Conservation (phyloP, 2,113 vertebrate genomes). For the Thalassarche chlororhynchos region DNA sequence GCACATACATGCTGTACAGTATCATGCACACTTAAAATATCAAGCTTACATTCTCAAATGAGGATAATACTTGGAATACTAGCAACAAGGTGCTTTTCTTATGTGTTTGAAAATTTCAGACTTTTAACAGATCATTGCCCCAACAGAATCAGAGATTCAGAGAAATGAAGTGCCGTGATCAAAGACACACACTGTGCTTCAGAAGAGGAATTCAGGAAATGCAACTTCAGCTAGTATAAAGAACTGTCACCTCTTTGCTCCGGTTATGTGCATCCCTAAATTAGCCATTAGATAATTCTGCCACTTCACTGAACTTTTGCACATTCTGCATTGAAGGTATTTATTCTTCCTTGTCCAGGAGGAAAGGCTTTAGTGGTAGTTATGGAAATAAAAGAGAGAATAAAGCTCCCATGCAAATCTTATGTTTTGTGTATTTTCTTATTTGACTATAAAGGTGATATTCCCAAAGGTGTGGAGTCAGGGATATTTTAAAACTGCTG, state of each 20-base stretch:
- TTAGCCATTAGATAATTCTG: constrained; percentile 47
- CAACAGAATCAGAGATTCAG: neutral
- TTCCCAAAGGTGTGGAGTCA: neutral
- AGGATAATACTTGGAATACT: neutral
- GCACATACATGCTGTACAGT: neutral
- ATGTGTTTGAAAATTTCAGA: neutral
- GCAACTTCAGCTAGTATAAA: neutral
- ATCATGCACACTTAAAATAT: neutral
- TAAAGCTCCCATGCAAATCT: constrained; percentile 33
- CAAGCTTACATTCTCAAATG: neutral
- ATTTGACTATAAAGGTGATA: constrained; percentile 5
- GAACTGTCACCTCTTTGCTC: constrained; percentile 1
- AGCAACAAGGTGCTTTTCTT: neutral
- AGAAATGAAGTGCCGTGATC: neutral
- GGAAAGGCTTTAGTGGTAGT: constrained; percentile 14
- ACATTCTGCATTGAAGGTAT: neutral
- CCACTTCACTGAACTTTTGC: constrained; percentile 25
- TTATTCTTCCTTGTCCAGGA: neutral
- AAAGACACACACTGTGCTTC: neutral
- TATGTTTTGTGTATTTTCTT: constrained; percentile 7
- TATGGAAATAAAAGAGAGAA: neutral
- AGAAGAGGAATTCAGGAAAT: constrained; percentile 12
- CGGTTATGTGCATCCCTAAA: constrained; percentile 13
- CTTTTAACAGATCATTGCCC: neutral
- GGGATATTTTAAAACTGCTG: constrained; percentile 4